Percentiles rank a stretch among this genome's conserved stretches.
Evolutionary conservation across 2,797 vertebrate genomes (phyloP).

Genomic region (Argyrosomus regius): DNA sequence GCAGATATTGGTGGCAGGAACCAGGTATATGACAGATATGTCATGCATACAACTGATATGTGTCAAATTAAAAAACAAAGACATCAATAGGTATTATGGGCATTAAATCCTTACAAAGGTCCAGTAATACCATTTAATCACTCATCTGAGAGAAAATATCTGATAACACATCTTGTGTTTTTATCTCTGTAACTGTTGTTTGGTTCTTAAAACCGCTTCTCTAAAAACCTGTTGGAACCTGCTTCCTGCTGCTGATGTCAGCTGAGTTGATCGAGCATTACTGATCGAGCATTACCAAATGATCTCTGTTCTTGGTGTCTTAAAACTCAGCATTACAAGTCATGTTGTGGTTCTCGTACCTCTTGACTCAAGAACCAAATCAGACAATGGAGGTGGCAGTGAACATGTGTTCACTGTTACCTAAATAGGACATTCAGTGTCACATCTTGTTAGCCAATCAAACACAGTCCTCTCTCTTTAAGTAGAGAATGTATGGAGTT

Average conservation of each 20-base stretch:
- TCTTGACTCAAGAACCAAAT: background rate
- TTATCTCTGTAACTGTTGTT: background rate
- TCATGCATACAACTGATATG: too few relatives aligned
- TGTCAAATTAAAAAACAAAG: background rate
- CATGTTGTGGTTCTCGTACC: too few relatives aligned
- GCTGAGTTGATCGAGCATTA: too few relatives aligned
- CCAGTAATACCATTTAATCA: background rate
- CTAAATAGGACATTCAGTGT: slow-evolving; percentile 28
- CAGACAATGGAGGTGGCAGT: background rate
- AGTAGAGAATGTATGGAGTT: background rate
- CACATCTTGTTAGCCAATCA: slow-evolving; percentile 48
- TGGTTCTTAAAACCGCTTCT: background rate
- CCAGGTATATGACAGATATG: too few relatives aligned
- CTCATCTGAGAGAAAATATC: background rate
- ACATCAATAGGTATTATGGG: background rate
- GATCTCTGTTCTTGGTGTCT: background rate
- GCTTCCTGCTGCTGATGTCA: background rate
- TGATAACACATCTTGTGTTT: background rate
- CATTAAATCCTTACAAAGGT: background rate
- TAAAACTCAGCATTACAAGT: background rate
- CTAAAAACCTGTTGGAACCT: background rate
- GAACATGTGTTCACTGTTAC: slow-evolving; percentile 12
- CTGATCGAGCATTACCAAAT: background rate
- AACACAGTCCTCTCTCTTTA: slow-evolving; percentile 12
- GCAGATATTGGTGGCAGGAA: too few relatives aligned